Base-by-base conservation (phyloP, 2,888 invertebrate species). In the Athripsodes cinereus region DNA sequence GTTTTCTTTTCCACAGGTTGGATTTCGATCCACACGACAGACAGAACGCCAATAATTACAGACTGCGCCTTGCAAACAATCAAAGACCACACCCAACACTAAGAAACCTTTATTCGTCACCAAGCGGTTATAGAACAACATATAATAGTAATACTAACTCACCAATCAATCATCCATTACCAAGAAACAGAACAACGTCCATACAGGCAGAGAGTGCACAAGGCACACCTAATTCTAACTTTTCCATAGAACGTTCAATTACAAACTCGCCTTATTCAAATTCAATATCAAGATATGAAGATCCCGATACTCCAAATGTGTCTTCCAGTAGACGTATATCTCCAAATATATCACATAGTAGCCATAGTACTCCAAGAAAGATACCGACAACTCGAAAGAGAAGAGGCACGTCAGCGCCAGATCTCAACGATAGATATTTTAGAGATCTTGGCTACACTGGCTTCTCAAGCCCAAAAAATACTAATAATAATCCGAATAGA, bases 391-490 rank as follows among this genome's bases (percentile, higher is more conserved):
- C 13, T n/a, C 3, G 40, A 1, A 44, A 46, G 22, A 18, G 26
- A 18, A 44, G 53, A 19, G 53, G 53, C 44, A 22, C 22, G 2
- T 53, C 53, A 5, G 53, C 26, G 2, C 53, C 53, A 11, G 46
- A 53, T 53, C 26, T 53, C 3, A 18, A 22, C 16, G 44, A 22
- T 13, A 40, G 40, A 16, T 40, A 40, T 40, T 16, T 40, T 2
- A 40, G 40, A 40, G 40, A 22, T 40, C 40, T 16, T 21, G 52
- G 40, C 10, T 21, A 22, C 21, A 21, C 22, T 35, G 52, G 52
- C 35, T 40, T 53, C 49, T 16, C n/a, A 18, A 49, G 21, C n/a
- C 13, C 21, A 34, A 52, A 31, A 31, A 16, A 31, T 6, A 31
- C 31, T 31, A n/a, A 13, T 40, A 26, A 10, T 6, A 26, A 26